A percentile compares a stretch with the other conserved stretches of the same genome.
Evolutionary conservation across 1,140 invertebrate genomes (phyloP).

Genomic region (Homarus americanus): DNA sequence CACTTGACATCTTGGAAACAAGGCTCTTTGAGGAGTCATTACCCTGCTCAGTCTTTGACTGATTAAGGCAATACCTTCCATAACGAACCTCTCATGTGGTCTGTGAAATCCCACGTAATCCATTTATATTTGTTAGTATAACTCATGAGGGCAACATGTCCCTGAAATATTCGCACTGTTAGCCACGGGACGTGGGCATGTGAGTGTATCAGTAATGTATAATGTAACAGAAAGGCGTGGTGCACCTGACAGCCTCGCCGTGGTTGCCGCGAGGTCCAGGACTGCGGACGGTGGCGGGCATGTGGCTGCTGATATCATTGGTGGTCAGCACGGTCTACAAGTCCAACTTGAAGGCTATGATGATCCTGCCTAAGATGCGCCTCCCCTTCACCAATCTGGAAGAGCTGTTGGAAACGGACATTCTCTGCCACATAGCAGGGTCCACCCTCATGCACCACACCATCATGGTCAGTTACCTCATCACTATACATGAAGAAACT

Average conservation of each 20-base stretch:
- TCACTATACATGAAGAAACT: not conserved
- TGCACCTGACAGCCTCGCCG: not conserved
- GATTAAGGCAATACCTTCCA: too few species aligned
- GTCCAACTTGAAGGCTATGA: not conserved
- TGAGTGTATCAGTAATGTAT: too few species aligned
- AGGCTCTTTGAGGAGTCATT: too few species aligned
- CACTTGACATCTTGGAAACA: too few species aligned
- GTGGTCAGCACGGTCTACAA: not conserved
- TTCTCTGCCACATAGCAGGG: not conserved
- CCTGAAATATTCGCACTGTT: too few species aligned
- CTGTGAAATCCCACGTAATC: too few species aligned
- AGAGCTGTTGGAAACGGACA: not conserved
- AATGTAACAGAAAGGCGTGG: too few species aligned
- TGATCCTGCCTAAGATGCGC: not conserved
- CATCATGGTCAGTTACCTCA: not conserved
- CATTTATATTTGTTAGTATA: too few species aligned
- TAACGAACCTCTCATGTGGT: too few species aligned
- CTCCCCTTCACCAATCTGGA: slow-evolving; percentile 1
- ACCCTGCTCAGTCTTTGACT: too few species aligned
- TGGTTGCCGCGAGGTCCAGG: not conserved
- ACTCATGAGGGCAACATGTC: too few species aligned
- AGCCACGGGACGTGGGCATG: too few species aligned
- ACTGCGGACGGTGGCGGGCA: not conserved
- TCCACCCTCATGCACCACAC: not conserved
- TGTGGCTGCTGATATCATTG: not conserved